Evolutionary conservation across 2,797 vertebrate genomes (phyloP).

Genomic region (Myotis myotis): DNA sequence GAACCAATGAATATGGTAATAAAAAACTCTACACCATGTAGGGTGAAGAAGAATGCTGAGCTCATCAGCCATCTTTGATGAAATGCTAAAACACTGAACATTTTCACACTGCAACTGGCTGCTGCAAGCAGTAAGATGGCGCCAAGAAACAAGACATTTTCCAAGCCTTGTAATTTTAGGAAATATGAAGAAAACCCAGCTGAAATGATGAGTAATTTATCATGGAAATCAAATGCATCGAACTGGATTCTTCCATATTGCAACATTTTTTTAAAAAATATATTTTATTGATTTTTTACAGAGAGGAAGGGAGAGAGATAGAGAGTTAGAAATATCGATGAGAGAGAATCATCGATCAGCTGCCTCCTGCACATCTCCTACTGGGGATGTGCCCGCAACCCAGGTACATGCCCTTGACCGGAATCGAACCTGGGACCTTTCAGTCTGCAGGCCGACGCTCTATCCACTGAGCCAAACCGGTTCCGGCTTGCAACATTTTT

Average conservation of each 20-base stretch:
- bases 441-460: too few species aligned
- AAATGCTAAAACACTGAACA: background rate
- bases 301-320: too few species aligned
- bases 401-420: too few species aligned
- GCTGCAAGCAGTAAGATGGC: background rate
- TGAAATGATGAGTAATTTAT: conserved; percentile 29
- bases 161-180: background rate
- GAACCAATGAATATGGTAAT: conserved; percentile 46
- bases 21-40: conserved; percentile 1
- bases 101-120: background rate
- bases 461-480: too few species aligned
- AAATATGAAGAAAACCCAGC: background rate
- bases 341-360: too few species aligned
- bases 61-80: background rate
- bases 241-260: background rate
- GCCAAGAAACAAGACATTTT: background rate
- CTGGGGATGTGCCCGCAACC: too few species aligned
- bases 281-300: too few species aligned
- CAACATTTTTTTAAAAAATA: background rate
- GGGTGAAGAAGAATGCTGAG: conserved; percentile 2
- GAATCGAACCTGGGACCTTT: too few species aligned
- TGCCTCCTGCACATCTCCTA: too few species aligned
- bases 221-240: background rate
- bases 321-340: too few species aligned
- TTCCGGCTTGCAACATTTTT: background rate